Evolutionary conservation across 2,888 invertebrate species (phyloP), one percentile per base, ranked within the genome.

Genomic region (Polydrusus pterygomalis): DNA sequence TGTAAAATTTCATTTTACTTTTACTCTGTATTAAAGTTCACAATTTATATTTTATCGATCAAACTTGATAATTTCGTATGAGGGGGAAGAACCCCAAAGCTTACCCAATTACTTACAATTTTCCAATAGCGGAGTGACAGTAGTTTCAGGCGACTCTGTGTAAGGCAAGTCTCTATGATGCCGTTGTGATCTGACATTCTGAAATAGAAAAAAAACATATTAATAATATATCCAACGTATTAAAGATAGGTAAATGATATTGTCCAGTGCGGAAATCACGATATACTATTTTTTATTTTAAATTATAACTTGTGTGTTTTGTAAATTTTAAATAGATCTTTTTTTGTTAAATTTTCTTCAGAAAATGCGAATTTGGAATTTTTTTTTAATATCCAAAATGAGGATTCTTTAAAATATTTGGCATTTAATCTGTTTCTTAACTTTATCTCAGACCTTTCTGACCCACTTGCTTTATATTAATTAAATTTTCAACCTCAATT

Each of bases 111-210:
- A 85, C 87, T 87, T 83, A 87, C 88, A 87, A 80, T 87, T 86
- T 83, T 88, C 88, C 80, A 88, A 80, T 78, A 88, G 80, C 65
- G 87, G 85, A 86, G 85, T 84, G 85, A 87, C 84, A 2, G 88
- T 87, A 25, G 87, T 85, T 82, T 84, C 83, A 58, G 85, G 84
- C 10, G 80, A 76, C 49, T 84, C 81, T 45, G 87, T 82, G 70
- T 86, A 84, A 38, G 84, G 79, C n/a, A 87, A 84, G 79, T 88
- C 87, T 76, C 87, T 84, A 80, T 88, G 88, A 83, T 88, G 88
- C 70, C 88, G 84, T 63, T 78, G 74, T 11, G 20, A 43, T 45
- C 70, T 64, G 13, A 62, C 18, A 34, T 45, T 77, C 78, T 78
- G 76, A 43, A 76, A 75, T 56, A 60, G n/a, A n/a, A 77, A 70